Base-by-base conservation (phyloP, 2,797 vertebrate genomes). In the Lepilemur septentrionalis region DNA sequence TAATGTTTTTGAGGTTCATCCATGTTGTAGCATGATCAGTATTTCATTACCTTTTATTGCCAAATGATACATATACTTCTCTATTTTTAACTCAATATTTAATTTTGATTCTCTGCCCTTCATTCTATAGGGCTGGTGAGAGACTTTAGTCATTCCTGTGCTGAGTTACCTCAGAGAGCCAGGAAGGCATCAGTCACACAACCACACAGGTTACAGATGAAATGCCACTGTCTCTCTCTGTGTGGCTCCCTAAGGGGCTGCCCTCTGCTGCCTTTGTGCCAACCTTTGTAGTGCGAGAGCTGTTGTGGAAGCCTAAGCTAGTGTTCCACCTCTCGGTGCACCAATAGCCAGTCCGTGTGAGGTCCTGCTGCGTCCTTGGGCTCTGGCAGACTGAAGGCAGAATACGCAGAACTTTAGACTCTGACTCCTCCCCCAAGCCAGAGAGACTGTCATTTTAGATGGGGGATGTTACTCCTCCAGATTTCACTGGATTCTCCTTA, bases 371-470 rank as follows among this genome's bases (percentile, higher is more conserved):
- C 43, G 70, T 79, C 35, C 90, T 32, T n/a, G 59, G 84, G 46
- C 18, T 18, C 38, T 59, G 75, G 48, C 28, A 80, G 63, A 38
- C 57, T 32, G 12, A 80, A 83, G 28, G 30, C 20, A 81, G 59
- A 81, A n/a, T 32, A 32, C 20, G 13, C 1, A 12, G 15, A 22
- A 57, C 8, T 61, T 61, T 67, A 22, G 22, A 43, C 35, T 87
- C 70, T 48, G 38, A 67, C 5, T 91, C 30, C 17, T 91, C 5
- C 20, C 13, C 7, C 43, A 55, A 48, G 18, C 32, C 63, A 52
- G 83, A 93, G 38, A 76, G 52, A 91, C 46, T 78, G 75, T 76
- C 30, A 46, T 92, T 96, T 93, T 81, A 69, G 13, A 57, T 5
- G 35, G 80, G 46, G 43, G 25, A 22, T 72, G 41, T 41, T 76